These are phyloP conservation scores for Eudasyphora cyanicolor DNA, from an alignment of 2,888 invertebrate genomes.

Conservation along the genomic window DNA sequence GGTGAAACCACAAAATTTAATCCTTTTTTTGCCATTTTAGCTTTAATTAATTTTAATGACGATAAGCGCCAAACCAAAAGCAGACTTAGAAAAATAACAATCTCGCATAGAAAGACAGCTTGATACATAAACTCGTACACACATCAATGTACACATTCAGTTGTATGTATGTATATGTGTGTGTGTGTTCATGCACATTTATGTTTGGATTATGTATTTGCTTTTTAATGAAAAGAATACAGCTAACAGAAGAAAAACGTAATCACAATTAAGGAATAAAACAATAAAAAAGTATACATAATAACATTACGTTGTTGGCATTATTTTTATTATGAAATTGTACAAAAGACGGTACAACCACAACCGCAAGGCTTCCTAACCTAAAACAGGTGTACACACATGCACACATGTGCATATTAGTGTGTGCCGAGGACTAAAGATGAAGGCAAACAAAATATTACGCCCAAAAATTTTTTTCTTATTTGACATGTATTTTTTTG, in stretches of 20 bases:
- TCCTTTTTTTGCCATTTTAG: conserved; percentile 69
- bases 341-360: neutral
- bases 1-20: conserved; percentile 57
- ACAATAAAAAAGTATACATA: conserved; percentile 27
- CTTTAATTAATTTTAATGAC: conserved; percentile 77
- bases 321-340: neutral
- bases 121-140: conserved; percentile 32
- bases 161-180: too few species aligned
- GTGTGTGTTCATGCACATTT: too few species aligned
- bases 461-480: too few species aligned
- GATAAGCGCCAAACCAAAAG: conserved; percentile 67
- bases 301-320: conserved; percentile 45
- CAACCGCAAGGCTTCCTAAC: neutral
- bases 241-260: conserved; percentile 30
- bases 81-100: neutral
- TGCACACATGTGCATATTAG: too few species aligned
- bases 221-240: neutral
- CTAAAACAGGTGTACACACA: neutral
- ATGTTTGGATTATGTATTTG: neutral
- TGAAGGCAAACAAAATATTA: too few species aligned
- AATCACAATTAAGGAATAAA: conserved; percentile 43
- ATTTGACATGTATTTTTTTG: too few species aligned
- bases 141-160: too few species aligned
- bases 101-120: neutral
- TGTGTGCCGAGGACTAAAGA: too few species aligned